Conservation (phyloP, 2,888 invertebrate genomes). For the Protodeltote pygarga region DNA sequence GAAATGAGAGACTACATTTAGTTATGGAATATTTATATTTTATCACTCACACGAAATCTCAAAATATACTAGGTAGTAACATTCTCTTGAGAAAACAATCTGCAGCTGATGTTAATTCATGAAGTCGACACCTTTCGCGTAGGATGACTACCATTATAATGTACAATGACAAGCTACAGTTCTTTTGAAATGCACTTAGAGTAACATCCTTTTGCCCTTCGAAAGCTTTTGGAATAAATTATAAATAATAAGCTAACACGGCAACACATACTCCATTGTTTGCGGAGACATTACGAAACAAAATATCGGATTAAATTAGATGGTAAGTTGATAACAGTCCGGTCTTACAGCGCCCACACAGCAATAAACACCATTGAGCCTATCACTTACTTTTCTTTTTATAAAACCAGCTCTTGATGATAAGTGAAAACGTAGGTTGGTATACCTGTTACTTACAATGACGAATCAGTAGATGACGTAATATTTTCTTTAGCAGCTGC, state of each 20-base stretch:
- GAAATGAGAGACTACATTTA: conserved; percentile 5
- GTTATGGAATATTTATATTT: background rate
- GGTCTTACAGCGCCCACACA: conserved; percentile 59
- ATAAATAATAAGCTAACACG: conserved; percentile 44
- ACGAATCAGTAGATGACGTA: conserved; percentile 41
- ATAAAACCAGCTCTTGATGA: conserved; percentile 45
- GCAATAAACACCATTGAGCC: conserved; percentile 49
- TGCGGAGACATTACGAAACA: conserved; percentile 60
- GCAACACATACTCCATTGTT: conserved; percentile 53
- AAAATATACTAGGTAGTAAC: conserved; percentile 9
- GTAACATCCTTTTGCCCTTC: conserved; percentile 52
- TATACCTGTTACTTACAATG: conserved; percentile 48
- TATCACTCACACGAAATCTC: background rate
- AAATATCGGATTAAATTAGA: conserved; percentile 60
- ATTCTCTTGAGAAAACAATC: conserved; percentile 40
- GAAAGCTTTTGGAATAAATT: conserved; percentile 55
- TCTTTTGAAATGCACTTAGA: conserved; percentile 52
- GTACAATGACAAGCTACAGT: conserved; percentile 56
- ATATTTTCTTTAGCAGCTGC: conserved; percentile 30
- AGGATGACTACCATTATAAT: conserved; percentile 59
- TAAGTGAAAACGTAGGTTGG: conserved; percentile 52
- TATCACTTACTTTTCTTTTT: conserved; percentile 57
- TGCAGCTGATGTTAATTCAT: conserved; percentile 52
- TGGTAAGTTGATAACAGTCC: conserved; percentile 57
- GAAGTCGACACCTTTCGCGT: conserved; percentile 51